Conservation (phyloP, 2,888 invertebrate genomes). For the Limenitis camilla region DNA sequence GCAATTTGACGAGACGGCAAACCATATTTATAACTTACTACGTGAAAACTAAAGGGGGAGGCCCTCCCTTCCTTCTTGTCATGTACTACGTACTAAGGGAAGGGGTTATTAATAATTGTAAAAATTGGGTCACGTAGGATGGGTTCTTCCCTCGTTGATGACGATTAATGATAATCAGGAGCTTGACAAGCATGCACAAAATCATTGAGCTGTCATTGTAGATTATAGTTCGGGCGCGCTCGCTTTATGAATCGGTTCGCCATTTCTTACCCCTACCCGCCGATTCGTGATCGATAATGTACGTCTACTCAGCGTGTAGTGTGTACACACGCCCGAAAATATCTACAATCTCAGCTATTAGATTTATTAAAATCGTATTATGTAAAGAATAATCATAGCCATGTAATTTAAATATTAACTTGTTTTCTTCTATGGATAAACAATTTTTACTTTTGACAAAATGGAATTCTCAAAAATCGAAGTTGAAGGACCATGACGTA, state of each 20-base stretch:
- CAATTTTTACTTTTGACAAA: constrained; percentile 21
- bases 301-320: background rate
- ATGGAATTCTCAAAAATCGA: constrained; percentile 45
- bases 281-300: background rate
- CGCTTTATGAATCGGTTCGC: background rate
- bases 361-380: constrained; percentile 15
- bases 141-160: too few relatives aligned
- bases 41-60: too few relatives aligned
- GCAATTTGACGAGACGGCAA: too few relatives aligned
- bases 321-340: background rate
- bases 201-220: constrained; percentile 32
- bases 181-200: constrained; percentile 58
- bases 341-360: constrained; percentile 1
- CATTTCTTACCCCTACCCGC: background rate
- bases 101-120: too few relatives aligned
- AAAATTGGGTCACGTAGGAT: too few relatives aligned
- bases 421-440: constrained; percentile 15
- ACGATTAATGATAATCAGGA: constrained; percentile 35
- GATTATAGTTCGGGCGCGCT: background rate
- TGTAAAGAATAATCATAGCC: constrained; percentile 17
- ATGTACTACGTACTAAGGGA: too few relatives aligned
- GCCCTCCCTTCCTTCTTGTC: too few relatives aligned
- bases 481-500: constrained; percentile 60
- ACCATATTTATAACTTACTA: too few relatives aligned
- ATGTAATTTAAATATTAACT: constrained; percentile 17